Base-by-base conservation (phyloP, 2,888 invertebrate species). In the Drosophila colorata region DNA sequence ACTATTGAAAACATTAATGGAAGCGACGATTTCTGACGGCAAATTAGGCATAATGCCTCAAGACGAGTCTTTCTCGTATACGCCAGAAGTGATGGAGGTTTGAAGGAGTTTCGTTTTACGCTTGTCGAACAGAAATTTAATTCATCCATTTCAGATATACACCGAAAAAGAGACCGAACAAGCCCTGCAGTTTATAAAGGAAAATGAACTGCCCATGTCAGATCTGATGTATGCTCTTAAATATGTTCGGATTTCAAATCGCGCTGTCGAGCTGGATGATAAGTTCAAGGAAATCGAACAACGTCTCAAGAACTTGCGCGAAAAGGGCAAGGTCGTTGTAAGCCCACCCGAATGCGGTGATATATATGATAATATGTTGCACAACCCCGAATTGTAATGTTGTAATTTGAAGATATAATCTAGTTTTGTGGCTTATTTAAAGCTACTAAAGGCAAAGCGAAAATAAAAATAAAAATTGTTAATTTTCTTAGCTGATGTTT, bases 181-280 rank as follows among this genome's bases (percentile, higher is more conserved):
- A 11, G 81, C 81, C 4, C 20, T 81, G 53, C n/a, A 46, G 5
- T 72, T 79, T 8, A 55, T 84, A 5, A 63, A 68, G 1, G 58
- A 79, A 1, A 58, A 77, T 0, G 41, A 60, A 11, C 40, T 82
- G 31, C 79, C 85, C 9, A 79, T 84, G 79, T 51, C 77, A 7
- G 85, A 84, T 14, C 46, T 84, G 6, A 31, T 37, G 2, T 72
- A 56, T 46, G 81, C 85, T 3, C 67, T 84, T 3, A 81, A 69
- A 37, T 84, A 84, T 51, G 64, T 84, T 0, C 77, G 85, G 20
- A 69, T 84, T 3, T 38, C 67, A 14, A 63, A 79, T 44, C 55
- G 71, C 9, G 38, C 55, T 14, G 40, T 60, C 13, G 16, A 56
- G 0, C 7, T 43, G 14, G 58, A 61, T 8, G 46, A 20, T 1